A percentile compares a stretch with the other conserved stretches of the same genome.
Evolutionary conservation across 23 tunicate genomes (phyloP).

Genomic region (Clavelina lepadiformis): DNA sequence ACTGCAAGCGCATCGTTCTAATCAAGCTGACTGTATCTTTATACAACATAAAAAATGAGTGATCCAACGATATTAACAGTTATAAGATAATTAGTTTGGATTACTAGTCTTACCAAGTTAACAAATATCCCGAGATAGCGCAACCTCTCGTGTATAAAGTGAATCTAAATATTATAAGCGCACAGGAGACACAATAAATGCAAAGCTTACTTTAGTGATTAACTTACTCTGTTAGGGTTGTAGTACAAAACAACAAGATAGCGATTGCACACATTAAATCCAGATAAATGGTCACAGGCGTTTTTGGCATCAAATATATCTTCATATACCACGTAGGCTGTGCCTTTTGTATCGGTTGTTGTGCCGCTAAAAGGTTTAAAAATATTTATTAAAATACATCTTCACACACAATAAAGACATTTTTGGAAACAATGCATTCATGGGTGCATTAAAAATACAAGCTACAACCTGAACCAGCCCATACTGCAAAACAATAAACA

Average conservation of each 20-base stretch:
- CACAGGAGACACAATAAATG: too few relatives aligned
- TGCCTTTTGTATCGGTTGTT: constrained; percentile 94
- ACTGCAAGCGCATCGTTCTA: too few relatives aligned
- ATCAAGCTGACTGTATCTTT: too few relatives aligned
- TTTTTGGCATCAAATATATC: constrained; percentile 99
- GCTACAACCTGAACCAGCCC: not conserved
- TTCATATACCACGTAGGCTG: constrained; percentile 96
- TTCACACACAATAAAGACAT: not conserved
- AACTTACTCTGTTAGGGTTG: constrained; percentile 91
- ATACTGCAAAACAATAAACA: not conserved
- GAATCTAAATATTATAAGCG: too few relatives aligned
- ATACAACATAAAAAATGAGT: too few relatives aligned
- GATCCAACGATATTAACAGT: too few relatives aligned
- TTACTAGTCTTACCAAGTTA: too few relatives aligned
- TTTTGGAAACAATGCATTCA: not conserved
- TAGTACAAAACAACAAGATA: constrained; percentile 93
- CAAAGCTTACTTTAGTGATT: not conserved
- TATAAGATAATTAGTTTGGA: too few relatives aligned
- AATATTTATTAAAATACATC: not conserved
- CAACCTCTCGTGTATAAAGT: too few relatives aligned
- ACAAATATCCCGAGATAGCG: too few relatives aligned
- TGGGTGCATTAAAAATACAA: not conserved
- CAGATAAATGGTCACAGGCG: constrained; percentile 97
- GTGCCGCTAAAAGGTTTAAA: constrained; percentile 47
- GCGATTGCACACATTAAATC: constrained; percentile 96